Evolutionary conservation across 2,113 vertebrate species (phyloP), one percentile per base, ranked within the genome.

Genomic region (Phalacrocorax carbo): DNA sequence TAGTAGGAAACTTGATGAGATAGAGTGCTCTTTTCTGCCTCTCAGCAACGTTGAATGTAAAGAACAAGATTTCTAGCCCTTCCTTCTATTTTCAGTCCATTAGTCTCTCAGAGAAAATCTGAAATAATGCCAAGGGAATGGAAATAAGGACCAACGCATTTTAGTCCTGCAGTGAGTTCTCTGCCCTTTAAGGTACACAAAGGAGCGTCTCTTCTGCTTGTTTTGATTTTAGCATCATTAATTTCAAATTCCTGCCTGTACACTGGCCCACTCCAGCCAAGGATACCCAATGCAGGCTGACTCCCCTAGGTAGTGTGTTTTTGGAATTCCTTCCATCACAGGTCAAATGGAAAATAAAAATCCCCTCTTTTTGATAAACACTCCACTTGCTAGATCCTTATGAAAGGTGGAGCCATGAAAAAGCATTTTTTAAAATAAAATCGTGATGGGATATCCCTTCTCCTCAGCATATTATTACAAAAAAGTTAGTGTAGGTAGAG

Each of bases 301-400:
- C 21, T 84, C 17, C 1, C 1, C 9, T 23, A 30, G n/a, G 4
- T 12, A 65, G 3, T 40, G 10, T 26, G n/a, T 1, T 25, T 57
- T 70, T 38, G 26, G 8, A 22, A 23, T 75, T 73, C 26, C 40
- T 82, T 87, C 34, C 21, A 52, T 26, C 9, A 34, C 16, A 25
- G 7, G 60, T 82, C 1, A 0, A 66, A 70, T 48, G 34, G 20
- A 92, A 91, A 12, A 26, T 73, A 18, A 29, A 48, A 15, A 8
- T 44, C 15, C 15, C 11, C 3, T n/a, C 17, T 40, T 23, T 34
- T 57, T 70, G 26, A 60, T 58, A 84, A 91, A 42, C 13, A 20
- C 4, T 65, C 4, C 12, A 9, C 17, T 42, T 72, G 9, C 7
- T 65, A 64, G 21, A 72, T 69, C 2, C 15, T 57, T 42, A 13